Conservation (phyloP, 92 coral and sea anemone genomes). For the Pocillopora meandrina region DNA sequence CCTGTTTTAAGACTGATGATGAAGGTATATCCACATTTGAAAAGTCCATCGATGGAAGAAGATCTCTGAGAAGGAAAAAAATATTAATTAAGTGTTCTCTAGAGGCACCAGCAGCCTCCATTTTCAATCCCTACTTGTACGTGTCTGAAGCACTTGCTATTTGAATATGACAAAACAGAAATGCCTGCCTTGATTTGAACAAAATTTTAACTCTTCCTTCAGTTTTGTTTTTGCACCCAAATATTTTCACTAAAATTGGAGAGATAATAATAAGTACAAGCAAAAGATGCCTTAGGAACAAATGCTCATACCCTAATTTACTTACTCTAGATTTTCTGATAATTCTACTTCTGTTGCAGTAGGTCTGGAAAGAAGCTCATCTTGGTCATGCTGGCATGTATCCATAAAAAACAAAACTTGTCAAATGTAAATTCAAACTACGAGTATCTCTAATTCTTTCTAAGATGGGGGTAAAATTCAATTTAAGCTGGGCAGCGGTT, state of each 20-base stretch:
- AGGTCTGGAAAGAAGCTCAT: constrained; percentile 77
- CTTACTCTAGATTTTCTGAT: constrained; percentile 75
- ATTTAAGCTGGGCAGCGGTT: too few relatives aligned
- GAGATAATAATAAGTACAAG: too few relatives aligned
- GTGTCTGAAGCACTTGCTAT: too few relatives aligned
- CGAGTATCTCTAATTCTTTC: too few relatives aligned
- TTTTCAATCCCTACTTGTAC: too few relatives aligned
- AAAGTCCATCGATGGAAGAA: constrained; percentile 32
- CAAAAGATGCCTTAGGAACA: too few relatives aligned
- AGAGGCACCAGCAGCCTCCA: background rate
- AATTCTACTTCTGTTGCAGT: constrained; percentile 62
- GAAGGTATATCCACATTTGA: constrained; percentile 28
- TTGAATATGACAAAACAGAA: too few relatives aligned
- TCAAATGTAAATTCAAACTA: background rate
- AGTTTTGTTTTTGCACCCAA: too few relatives aligned
- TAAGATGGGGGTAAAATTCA: too few relatives aligned
- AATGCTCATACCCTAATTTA: background rate
- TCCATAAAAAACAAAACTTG: background rate
- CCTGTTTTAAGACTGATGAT: constrained; percentile 37
- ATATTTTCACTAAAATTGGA: too few relatives aligned
- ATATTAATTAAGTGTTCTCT: background rate
- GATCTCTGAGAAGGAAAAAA: constrained; percentile 36
- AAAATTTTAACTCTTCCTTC: too few relatives aligned
- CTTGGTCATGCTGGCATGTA: constrained; percentile 78
- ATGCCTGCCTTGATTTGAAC: too few relatives aligned